phyloP scores from a whole-genome alignment of 2,113 vertebrate genomes.

The Galeopterus variegatus region DNA sequence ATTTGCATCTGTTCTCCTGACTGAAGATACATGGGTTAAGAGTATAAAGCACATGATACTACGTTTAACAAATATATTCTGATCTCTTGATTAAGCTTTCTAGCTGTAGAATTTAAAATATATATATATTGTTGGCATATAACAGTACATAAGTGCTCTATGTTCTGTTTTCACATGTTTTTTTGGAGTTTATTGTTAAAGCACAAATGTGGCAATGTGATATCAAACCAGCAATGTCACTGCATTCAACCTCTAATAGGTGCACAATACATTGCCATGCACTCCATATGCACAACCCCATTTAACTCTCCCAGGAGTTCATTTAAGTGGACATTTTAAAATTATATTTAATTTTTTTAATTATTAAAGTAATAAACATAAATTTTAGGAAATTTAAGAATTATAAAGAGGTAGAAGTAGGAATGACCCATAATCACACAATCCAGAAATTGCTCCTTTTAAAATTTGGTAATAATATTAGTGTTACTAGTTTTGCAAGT shows the following conservation, averaged over 20 bases:
- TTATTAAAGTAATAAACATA: neutral
- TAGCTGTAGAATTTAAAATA: neutral
- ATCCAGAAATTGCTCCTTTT: neutral
- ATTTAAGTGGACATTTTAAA: neutral
- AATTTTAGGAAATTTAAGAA: constrained; percentile 39
- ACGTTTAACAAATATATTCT: neutral
- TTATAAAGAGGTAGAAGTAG: neutral
- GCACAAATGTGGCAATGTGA: neutral
- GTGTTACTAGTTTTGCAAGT: neutral
- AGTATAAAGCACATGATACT: neutral
- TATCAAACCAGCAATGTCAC: neutral
- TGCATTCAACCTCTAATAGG: neutral
- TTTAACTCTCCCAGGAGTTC: neutral
- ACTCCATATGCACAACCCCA: neutral
- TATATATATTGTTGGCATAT: neutral
- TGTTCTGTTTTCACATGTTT: neutral
- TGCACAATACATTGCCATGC: neutral
- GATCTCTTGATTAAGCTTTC: neutral
- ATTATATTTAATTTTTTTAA: neutral
- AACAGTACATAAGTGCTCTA: neutral
- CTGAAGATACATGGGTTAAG: neutral
- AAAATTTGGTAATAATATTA: neutral
- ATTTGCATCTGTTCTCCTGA: neutral
- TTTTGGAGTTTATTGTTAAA: constrained; percentile 2
- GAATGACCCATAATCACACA: neutral